Conservation (phyloP, 1,140 invertebrate genomes). For the Solen grandis region DNA sequence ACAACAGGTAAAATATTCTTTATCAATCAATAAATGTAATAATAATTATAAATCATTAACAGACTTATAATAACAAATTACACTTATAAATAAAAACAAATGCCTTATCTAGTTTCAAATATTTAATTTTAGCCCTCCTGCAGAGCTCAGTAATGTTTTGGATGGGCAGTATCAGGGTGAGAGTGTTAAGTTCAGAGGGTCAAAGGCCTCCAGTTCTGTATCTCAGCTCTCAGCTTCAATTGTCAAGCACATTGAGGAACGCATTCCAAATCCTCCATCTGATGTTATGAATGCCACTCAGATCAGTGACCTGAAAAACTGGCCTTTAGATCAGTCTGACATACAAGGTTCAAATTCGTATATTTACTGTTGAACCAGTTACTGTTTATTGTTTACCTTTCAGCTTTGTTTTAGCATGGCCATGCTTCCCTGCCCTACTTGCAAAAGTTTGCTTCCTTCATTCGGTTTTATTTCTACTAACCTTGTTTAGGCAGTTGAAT, state of each 20-base stretch:
- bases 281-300: conserved; percentile 27
- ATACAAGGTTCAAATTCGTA: conserved; percentile 12
- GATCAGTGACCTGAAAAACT: conserved; percentile 24
- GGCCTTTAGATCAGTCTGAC: conserved; percentile 25
- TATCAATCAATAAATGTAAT: not conserved
- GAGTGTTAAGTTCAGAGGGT: conserved; percentile 17
- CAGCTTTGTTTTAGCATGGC: not conserved
- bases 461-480: not conserved
- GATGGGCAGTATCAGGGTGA: conserved; percentile 27
- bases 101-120: conserved; percentile 18
- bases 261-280: conserved; percentile 7
- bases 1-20: not conserved
- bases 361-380: conserved; percentile 12
- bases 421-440: not conserved
- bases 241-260: conserved; percentile 4
- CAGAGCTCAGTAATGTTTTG: conserved; percentile 12
- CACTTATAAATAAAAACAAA: too few relatives aligned
- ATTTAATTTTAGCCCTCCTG: conserved; percentile 17
- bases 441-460: not conserved
- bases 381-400: conserved; percentile 9
- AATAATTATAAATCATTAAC: not conserved
- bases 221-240: conserved; percentile 1
- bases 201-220: conserved; percentile 9
- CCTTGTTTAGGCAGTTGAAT: conserved; percentile 12
- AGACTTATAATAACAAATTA: not conserved